phyloP scores from a whole-genome alignment of 2,888 invertebrate genomes.

The Diogma glabrata region DNA sequence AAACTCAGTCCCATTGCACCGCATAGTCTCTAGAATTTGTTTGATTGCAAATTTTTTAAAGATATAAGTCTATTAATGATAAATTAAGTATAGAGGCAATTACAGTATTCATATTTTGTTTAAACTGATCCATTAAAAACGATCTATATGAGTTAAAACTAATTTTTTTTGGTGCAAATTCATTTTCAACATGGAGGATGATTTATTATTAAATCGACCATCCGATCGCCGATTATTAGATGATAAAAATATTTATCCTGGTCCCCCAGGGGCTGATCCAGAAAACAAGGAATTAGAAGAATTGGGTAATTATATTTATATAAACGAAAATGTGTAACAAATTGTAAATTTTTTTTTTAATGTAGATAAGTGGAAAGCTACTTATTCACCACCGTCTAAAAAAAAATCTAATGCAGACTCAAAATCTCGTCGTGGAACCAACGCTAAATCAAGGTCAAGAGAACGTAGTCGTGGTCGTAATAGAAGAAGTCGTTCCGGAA shows the following conservation, averaged over 20 bases:
- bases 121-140: neutral
- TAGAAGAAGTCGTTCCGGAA: conserved; percentile 18
- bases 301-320: conserved; percentile 6
- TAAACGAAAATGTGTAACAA: neutral
- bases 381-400: neutral
- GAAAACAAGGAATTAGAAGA: conserved; percentile 23
- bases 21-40: too few species aligned
- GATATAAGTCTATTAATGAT: too few species aligned
- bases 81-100: too few species aligned
- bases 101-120: too few species aligned
- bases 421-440: conserved; percentile 18
- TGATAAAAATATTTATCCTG: conserved; percentile 25
- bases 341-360: too few species aligned
- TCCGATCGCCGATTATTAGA: conserved; percentile 26
- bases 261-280: conserved; percentile 32
- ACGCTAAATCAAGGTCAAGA: too few species aligned
- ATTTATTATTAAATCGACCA: conserved; percentile 26
- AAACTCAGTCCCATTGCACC: too few species aligned
- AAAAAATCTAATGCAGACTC: conserved; percentile 7
- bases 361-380: neutral
- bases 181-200: conserved; percentile 29
- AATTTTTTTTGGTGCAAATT: too few species aligned
- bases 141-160: neutral
- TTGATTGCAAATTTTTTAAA: too few species aligned
- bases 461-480: conserved; percentile 14